Evolutionary conservation across 2,888 invertebrate genomes (phyloP).

Genomic region (Cheilosia variabilis): DNA sequence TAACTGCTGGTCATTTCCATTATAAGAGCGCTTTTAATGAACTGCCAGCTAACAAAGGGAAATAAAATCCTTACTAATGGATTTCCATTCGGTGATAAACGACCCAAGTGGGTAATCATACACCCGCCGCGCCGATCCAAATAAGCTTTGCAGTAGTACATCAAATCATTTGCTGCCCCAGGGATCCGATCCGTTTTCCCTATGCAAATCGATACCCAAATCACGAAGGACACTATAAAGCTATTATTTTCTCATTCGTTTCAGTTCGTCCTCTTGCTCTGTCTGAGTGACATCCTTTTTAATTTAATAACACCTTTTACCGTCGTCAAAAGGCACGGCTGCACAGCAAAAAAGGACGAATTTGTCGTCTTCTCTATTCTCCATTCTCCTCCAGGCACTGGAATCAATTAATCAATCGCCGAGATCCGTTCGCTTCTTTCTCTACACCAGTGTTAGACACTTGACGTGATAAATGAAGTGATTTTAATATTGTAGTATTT

Average conservation of each 20-base stretch:
- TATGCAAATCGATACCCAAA: constrained; percentile 65
- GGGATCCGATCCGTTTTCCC: constrained; percentile 1
- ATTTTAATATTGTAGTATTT: constrained; percentile 49
- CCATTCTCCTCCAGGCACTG: constrained; percentile 1
- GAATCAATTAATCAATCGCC: constrained; percentile 62
- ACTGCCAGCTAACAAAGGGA: constrained; percentile 50
- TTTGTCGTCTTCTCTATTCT: not conserved
- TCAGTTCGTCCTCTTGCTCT: not conserved
- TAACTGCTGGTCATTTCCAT: constrained; percentile 41
- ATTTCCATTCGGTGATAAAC: constrained; percentile 64
- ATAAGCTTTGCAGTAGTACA: constrained; percentile 1
- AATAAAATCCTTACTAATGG: constrained; percentile 63
- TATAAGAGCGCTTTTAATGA: constrained; percentile 47
- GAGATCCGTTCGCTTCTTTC: constrained; percentile 38
- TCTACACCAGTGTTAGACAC: not conserved
- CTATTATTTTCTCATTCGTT: constrained; percentile 52
- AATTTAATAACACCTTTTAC: constrained; percentile 62
- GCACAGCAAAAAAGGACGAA: constrained; percentile 1
- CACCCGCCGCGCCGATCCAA: not conserved
- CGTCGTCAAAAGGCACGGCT: constrained; percentile 17
- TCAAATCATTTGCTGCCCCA: constrained; percentile 17
- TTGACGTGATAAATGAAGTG: constrained; percentile 63
- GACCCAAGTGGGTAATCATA: constrained; percentile 38
- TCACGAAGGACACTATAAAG: constrained; percentile 40
- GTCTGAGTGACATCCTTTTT: constrained; percentile 58